Evolutionary conservation across 2,888 invertebrate species (phyloP).

Genomic region (Protonemura montana): DNA sequence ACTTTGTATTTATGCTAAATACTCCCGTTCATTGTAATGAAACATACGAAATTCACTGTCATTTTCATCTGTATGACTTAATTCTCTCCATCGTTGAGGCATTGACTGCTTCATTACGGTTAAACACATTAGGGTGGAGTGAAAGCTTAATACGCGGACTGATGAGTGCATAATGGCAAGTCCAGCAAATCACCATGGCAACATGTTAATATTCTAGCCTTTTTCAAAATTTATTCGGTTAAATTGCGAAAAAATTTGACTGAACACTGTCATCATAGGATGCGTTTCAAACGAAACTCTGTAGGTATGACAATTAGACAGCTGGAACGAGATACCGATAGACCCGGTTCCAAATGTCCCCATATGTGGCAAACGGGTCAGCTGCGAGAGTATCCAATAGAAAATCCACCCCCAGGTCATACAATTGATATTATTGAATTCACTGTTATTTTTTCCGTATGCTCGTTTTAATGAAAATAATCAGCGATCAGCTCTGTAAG

Average conservation of each 20-base stretch:
- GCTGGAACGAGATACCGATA: neutral
- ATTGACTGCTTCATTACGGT: too few species aligned
- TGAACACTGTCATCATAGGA: neutral
- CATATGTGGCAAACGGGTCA: slow-evolving; percentile 19
- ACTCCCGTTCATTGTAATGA: too few species aligned
- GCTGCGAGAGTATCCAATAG: neutral
- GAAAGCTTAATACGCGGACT: too few species aligned
- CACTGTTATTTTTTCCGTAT: slow-evolving; percentile 33
- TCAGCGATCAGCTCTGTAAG: slow-evolving; percentile 33
- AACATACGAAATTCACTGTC: too few species aligned
- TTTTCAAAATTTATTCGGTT: neutral
- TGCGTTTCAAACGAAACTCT: neutral
- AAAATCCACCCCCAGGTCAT: slow-evolving; percentile 25
- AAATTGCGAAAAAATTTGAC: neutral
- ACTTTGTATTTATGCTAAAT: too few species aligned
- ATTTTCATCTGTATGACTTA: too few species aligned
- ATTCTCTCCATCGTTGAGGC: too few species aligned
- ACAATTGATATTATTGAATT: slow-evolving; percentile 38
- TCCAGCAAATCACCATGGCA: too few species aligned
- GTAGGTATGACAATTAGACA: neutral
- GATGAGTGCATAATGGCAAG: too few species aligned
- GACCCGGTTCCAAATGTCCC: neutral
- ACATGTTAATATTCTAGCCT: neutral
- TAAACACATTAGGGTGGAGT: too few species aligned
- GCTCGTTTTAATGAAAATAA: slow-evolving; percentile 39